Percentiles rank a stretch among this genome's conserved stretches.
Conservation (phyloP, 2,113 vertebrate species). For the Ariopsis seemanni region DNA sequence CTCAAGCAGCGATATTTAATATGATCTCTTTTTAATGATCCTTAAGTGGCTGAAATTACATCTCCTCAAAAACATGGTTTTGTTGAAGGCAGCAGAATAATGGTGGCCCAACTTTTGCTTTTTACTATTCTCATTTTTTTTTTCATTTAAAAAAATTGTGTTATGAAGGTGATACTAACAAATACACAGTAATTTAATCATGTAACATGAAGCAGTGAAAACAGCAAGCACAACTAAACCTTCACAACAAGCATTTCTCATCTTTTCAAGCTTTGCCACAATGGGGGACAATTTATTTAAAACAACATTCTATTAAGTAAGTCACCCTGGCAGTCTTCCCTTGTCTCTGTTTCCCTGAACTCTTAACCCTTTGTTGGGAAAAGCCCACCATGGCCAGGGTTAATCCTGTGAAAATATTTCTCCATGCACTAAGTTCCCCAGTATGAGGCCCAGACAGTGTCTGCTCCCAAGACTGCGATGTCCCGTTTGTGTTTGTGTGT, state of each 20-base stretch:
- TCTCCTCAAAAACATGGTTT: slow-evolving; percentile 61
- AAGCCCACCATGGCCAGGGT: slow-evolving; percentile 47
- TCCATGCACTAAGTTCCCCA: slow-evolving; percentile 28
- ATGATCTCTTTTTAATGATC: slow-evolving; percentile 91
- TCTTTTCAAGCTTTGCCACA: slow-evolving; percentile 14
- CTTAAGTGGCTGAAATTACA: slow-evolving; percentile 84
- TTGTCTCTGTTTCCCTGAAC: slow-evolving; percentile 44
- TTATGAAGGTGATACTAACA: slow-evolving; percentile 27
- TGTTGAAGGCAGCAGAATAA: background rate
- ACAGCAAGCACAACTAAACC: background rate
- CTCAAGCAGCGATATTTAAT: slow-evolving; percentile 86
- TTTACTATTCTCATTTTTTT: background rate
- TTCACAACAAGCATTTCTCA: background rate
- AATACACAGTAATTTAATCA: background rate
- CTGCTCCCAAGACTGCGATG: slow-evolving; percentile 53
- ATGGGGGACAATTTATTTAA: slow-evolving; percentile 14
- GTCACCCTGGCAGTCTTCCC: slow-evolving; percentile 9
- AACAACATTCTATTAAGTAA: slow-evolving; percentile 25
- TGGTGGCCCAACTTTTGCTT: slow-evolving; percentile 13
- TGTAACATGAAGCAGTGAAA: background rate
- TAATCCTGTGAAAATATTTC: slow-evolving; percentile 59
- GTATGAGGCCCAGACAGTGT: slow-evolving; percentile 53
- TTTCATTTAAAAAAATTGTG: background rate
- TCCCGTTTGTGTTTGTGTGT: slow-evolving; percentile 41
- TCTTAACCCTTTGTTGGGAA: slow-evolving; percentile 47